Base-by-base conservation (phyloP, 2,113 vertebrate species). In the Copsychus sechellarum region DNA sequence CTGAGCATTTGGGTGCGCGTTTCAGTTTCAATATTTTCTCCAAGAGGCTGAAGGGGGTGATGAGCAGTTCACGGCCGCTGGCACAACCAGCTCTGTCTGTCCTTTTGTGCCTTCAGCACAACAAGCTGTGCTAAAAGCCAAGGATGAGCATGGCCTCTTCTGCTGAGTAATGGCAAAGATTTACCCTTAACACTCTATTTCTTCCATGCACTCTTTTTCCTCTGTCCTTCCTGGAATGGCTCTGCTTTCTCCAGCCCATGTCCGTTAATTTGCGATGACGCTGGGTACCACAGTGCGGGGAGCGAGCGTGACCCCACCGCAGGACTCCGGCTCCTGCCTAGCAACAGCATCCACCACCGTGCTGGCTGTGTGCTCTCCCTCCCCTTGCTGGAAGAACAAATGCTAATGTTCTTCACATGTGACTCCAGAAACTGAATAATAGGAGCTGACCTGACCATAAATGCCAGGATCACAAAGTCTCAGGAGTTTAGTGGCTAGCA, bases 401-500 rank as follows among this genome's bases (percentile, higher is more conserved):
- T 61, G 78, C 56, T 86, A 88, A 86, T 85, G 45, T 23, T 19
- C 84, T 70, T 89, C 77, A 72, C 65, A 93, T 80, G 96, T 88
- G 81, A 28, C 79, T 92, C 76, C 45, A 92, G 94, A 94, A 96
- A 90, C 73, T 86, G 95, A 95, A 76, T 97, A 96, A 93, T 51
- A 81, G 62, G 45, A 34, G 33, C 84, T 96, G 96, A 94, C 92
- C 94, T 81, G 78, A 95, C 85, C 77, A 54, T 72, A 82, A 92
- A 70, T 70, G 79, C 90, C 51, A 65, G 70, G 67, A 88, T 62
- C 51, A 47, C 92, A 92, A 86, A 96, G 92, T 93, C 95, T 94
- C 78, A 2, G 86, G 65, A 96, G 89, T 95, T 96, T 93, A 94
- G 88, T 94, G 51, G 33, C 64, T 82, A 95, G 90, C 93, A 96